A percentile compares a stretch with the other conserved stretches of the same genome.
These are phyloP conservation scores for Camponotus pennsylvanicus DNA, from an alignment of 1,140 invertebrate species.

Conservation along the genomic window DNA sequence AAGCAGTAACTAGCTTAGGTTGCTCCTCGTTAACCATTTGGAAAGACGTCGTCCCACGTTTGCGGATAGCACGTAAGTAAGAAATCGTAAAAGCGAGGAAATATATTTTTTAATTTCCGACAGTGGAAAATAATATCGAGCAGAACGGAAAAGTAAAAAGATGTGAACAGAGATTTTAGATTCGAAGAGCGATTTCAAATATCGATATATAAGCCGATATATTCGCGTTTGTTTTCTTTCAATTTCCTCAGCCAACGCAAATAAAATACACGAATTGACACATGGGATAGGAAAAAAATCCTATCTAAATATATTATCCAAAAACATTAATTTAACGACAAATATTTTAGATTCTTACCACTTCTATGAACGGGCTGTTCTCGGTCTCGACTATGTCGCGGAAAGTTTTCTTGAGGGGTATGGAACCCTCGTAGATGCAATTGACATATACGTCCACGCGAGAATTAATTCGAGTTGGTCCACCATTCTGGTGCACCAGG, in stretches of 20 bases:
- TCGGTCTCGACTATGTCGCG: slow-evolving; percentile 83
- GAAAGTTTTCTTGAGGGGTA: slow-evolving; percentile 85
- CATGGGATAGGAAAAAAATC: too few relatives aligned
- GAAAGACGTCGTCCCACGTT: slow-evolving; percentile 82
- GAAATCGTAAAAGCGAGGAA: slow-evolving; percentile 22
- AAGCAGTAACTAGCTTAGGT: slow-evolving; percentile 68
- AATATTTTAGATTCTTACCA: slow-evolving; percentile 73
- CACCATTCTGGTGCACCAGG: slow-evolving; percentile 86
- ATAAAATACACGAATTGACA: background rate
- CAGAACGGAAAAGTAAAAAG: background rate
- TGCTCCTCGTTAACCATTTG: slow-evolving; percentile 76
- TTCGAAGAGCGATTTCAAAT: background rate
- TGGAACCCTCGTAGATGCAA: slow-evolving; percentile 86
- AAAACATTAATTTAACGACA: too few relatives aligned
- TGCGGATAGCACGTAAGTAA: slow-evolving; percentile 59
- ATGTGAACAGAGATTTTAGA: background rate
- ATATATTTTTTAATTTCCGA: background rate
- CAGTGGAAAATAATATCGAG: background rate
- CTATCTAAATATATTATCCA: too few relatives aligned
- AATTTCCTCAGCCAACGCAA: background rate
- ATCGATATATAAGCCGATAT: background rate
- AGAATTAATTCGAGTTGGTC: slow-evolving; percentile 77
- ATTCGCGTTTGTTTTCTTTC: background rate
- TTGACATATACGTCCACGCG: slow-evolving; percentile 88
- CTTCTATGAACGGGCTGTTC: slow-evolving; percentile 69